Evolutionary conservation across 2,888 invertebrate species (phyloP).

Genomic region (Drosophila rellima): DNA sequence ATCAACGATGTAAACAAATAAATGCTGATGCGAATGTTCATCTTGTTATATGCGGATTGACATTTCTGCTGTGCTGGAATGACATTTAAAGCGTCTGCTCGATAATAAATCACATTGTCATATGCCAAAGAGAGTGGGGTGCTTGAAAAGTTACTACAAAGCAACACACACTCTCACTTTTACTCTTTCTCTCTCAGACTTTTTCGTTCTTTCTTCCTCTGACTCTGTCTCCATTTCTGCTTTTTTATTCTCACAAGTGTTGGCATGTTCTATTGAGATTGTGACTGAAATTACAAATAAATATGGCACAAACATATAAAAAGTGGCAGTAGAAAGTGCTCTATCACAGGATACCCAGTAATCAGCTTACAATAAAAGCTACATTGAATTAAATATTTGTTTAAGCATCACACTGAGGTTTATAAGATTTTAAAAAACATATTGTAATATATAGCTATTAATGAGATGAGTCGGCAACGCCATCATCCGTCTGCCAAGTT

Average conservation of each 20-base stretch:
- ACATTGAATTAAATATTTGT: neutral
- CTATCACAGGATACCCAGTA: neutral
- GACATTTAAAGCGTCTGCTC: slow-evolving; percentile 76
- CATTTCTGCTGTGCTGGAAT: slow-evolving; percentile 63
- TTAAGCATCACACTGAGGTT: neutral
- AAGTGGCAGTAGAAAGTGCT: neutral
- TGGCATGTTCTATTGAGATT: slow-evolving; percentile 56
- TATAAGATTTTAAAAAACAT: neutral
- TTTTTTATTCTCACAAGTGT: slow-evolving; percentile 20
- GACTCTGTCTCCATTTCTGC: neutral
- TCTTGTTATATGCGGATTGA: slow-evolving; percentile 57
- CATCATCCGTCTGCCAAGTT: neutral
- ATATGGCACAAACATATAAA: slow-evolving; percentile 15
- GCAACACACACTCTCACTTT: neutral
- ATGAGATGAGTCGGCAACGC: neutral
- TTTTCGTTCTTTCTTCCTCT: neutral
- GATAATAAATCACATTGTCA: slow-evolving; percentile 77
- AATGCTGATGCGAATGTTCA: slow-evolving; percentile 64
- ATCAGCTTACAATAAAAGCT: too few relatives aligned
- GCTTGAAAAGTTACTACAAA: slow-evolving; percentile 55
- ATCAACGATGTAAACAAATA: slow-evolving; percentile 31
- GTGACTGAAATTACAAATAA: slow-evolving; percentile 64
- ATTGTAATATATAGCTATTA: neutral
- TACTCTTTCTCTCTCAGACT: neutral
- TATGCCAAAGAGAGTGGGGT: slow-evolving; percentile 38